Base-by-base conservation (phyloP, 1,140 invertebrate genomes). In the Dendrolimus kikuchii region DNA sequence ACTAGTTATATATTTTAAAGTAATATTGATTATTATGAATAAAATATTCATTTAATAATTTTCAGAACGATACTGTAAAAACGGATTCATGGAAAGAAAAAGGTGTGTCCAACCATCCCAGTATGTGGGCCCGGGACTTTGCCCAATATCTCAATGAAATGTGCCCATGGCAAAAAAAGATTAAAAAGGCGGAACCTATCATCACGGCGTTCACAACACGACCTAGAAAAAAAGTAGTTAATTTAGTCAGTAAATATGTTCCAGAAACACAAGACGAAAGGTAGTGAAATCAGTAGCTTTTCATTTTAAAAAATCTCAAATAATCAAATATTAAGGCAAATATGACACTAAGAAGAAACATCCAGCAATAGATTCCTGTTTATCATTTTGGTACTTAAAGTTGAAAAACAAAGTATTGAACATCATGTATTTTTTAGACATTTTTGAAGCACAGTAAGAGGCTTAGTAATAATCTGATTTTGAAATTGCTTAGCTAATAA, bases 201-300 rank as follows among this genome's bases (percentile, higher is more conserved):
- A 70, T 77, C 60, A 48, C 64, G 0, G 58, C 37, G 5, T 56
- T 68, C 4, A 57, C 53, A 4, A 75, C 72, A 1, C 69, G 77
- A 37, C n/a, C 58, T 0, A 66, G 52, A 59, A 81, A 75, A 44
- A 82, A 79, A 57, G 59, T 78, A 38, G 74, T 86, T 4, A 76
- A 74, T 60, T 55, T 84, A 54, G 71, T 78, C 7, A 71, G 49
- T 52, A 83, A 78, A 56, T 68, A 74, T 57, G 78, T 86, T 5
- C 71, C 82, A 0, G 82, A 86, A 59, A 81, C 82, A 5, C 75
- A 83, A 44, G 80, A 85, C 55, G 66, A 77, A 50, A 80, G 76
- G 77, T 79, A 59, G 23, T 36, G 6, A 4, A 9, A 9, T 23
- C 3, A 2, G 23, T 23, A 23, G 23, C 23, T 23, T 23, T 46